Evolutionary conservation across 2,888 invertebrate species (phyloP).

Genomic region (Pandemis cinnamomeana): DNA sequence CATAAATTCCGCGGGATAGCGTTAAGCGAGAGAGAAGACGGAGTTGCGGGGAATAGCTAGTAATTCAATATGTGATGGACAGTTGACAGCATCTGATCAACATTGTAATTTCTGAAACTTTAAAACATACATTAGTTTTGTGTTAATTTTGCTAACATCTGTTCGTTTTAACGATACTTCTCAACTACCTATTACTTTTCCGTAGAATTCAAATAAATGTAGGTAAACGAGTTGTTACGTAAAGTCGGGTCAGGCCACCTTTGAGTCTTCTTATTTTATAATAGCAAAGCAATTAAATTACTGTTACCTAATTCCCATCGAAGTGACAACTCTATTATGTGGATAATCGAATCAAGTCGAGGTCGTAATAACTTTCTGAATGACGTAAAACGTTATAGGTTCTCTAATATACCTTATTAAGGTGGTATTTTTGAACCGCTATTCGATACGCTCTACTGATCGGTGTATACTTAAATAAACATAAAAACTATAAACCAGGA

Average conservation of each 20-base stretch:
- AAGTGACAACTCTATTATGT: slow-evolving; percentile 44
- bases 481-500: slow-evolving; percentile 11
- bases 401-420: slow-evolving; percentile 11
- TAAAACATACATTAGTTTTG: too few relatives aligned
- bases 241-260: slow-evolving; percentile 24
- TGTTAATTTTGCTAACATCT: background rate
- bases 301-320: slow-evolving; percentile 37
- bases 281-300: slow-evolving; percentile 26
- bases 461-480: background rate
- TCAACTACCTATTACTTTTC: background rate
- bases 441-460: slow-evolving; percentile 1
- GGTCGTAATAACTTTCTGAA: slow-evolving; percentile 34
- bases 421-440: background rate
- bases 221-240: slow-evolving; percentile 19
- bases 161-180: background rate
- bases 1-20: too few relatives aligned
- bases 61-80: too few relatives aligned
- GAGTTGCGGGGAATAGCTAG: too few relatives aligned
- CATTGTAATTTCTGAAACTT: too few relatives aligned
- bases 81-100: too few relatives aligned
- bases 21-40: too few relatives aligned
- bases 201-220: background rate
- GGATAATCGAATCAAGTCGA: slow-evolving; percentile 39
- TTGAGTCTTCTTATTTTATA: slow-evolving; percentile 20
- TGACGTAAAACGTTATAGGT: slow-evolving; percentile 12